A percentile compares a stretch with the other conserved stretches of the same genome.
Conservation (phyloP, 2,888 invertebrate species). For the Cyrtodaria siliqua region DNA sequence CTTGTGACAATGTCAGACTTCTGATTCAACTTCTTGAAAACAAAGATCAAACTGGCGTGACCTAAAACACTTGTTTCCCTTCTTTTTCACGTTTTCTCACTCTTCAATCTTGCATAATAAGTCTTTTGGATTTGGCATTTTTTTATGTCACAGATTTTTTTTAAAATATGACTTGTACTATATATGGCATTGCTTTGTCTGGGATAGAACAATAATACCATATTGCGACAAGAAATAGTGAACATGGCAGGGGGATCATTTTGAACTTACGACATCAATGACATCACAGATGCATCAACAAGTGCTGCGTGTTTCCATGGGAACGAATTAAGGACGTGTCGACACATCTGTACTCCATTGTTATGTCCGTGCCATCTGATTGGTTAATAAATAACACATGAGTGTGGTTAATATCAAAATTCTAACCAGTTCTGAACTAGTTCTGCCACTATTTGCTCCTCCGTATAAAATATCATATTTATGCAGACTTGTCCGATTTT, state of each 20-base stretch:
- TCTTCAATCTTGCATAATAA: too few relatives aligned
- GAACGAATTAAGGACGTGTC: slow-evolving; percentile 32
- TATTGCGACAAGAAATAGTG: too few relatives aligned
- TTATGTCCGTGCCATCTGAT: slow-evolving; percentile 34
- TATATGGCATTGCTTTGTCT: too few relatives aligned
- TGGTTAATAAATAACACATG: slow-evolving; percentile 20
- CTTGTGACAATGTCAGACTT: too few relatives aligned
- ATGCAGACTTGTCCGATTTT: slow-evolving; percentile 75
- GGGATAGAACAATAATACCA: too few relatives aligned
- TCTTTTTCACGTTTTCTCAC: too few relatives aligned
- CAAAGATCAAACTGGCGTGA: too few relatives aligned
- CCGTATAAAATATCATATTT: slow-evolving; percentile 60
- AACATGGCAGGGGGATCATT: background rate
- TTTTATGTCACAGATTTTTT: too few relatives aligned
- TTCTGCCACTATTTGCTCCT: slow-evolving; percentile 38
- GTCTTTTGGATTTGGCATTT: too few relatives aligned
- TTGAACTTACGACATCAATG: slow-evolving; percentile 22
- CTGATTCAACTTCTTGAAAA: too few relatives aligned
- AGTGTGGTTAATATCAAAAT: slow-evolving; percentile 51
- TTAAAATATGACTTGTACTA: too few relatives aligned
- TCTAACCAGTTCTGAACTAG: slow-evolving; percentile 45
- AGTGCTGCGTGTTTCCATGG: slow-evolving; percentile 5
- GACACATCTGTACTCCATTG: slow-evolving; percentile 48
- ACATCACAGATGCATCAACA: slow-evolving; percentile 44
- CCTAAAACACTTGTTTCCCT: too few relatives aligned